Conservation (phyloP, 2,113 vertebrate genomes). For the Percina caprodes region DNA sequence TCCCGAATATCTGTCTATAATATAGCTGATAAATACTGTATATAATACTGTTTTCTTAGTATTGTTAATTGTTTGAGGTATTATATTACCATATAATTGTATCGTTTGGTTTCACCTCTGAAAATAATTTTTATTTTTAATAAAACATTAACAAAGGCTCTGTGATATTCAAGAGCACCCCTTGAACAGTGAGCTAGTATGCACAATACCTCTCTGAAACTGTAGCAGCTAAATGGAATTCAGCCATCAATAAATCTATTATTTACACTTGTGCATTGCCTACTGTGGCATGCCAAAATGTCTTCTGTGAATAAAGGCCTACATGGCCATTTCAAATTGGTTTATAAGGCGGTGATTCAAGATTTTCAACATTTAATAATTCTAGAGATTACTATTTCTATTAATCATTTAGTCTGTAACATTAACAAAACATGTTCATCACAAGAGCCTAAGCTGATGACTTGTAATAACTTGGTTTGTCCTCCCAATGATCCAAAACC, state of each 20-base stretch:
- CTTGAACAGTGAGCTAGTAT: neutral
- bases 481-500: neutral
- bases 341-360: neutral
- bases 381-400: neutral
- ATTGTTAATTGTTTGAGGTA: neutral
- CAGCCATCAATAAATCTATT: neutral
- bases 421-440: neutral
- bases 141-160: neutral
- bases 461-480: neutral
- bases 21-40: too few species aligned
- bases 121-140: neutral
- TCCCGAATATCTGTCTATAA: neutral
- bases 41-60: too few species aligned
- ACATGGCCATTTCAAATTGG: neutral
- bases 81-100: neutral
- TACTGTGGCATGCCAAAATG: neutral
- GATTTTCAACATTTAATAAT: neutral
- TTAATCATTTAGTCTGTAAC: neutral
- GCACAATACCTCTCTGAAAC: too few species aligned
- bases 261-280: neutral
- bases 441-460: neutral
- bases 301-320: neutral
- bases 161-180: neutral
- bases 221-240: neutral
- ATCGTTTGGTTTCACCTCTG: neutral